Evolutionary conservation across 2,113 vertebrate genomes (phyloP).

Genomic region (Tretioscincus oriximinensis): DNA sequence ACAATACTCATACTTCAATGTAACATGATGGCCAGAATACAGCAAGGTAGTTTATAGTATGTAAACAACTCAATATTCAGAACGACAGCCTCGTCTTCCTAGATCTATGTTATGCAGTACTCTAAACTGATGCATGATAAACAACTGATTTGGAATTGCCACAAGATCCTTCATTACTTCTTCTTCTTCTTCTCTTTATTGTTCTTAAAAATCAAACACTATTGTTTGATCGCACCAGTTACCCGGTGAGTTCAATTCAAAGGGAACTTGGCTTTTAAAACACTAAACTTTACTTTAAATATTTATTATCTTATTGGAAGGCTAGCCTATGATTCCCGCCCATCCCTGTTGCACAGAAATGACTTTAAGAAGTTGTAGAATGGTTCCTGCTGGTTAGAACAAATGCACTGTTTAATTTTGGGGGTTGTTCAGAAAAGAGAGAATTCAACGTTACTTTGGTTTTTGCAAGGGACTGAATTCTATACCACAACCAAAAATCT

Average conservation of each 20-base stretch:
- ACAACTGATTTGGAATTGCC: not conserved
- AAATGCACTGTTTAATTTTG: not conserved
- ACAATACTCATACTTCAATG: not conserved
- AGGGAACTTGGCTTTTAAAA: too few relatives aligned
- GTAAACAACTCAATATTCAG: not conserved
- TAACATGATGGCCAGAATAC: not conserved
- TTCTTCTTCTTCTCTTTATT: not conserved
- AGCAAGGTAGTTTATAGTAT: not conserved
- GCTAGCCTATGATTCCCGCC: too few relatives aligned
- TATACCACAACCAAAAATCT: slow-evolving; percentile 31
- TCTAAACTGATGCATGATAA: not conserved
- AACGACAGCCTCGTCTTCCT: not conserved
- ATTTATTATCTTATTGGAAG: too few relatives aligned
- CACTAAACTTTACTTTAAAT: not conserved
- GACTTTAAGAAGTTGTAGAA: not conserved
- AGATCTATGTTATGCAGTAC: not conserved
- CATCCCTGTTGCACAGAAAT: not conserved
- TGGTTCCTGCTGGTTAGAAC: not conserved
- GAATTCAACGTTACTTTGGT: not conserved
- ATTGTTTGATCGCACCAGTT: not conserved
- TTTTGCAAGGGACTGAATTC: slow-evolving; percentile 2
- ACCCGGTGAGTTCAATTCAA: not conserved
- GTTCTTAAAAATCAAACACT: not conserved
- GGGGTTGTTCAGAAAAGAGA: not conserved
- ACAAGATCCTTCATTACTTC: not conserved